Evolutionary conservation across 2,888 invertebrate genomes (phyloP).

Genomic region (Hirudinaria manillensis): DNA sequence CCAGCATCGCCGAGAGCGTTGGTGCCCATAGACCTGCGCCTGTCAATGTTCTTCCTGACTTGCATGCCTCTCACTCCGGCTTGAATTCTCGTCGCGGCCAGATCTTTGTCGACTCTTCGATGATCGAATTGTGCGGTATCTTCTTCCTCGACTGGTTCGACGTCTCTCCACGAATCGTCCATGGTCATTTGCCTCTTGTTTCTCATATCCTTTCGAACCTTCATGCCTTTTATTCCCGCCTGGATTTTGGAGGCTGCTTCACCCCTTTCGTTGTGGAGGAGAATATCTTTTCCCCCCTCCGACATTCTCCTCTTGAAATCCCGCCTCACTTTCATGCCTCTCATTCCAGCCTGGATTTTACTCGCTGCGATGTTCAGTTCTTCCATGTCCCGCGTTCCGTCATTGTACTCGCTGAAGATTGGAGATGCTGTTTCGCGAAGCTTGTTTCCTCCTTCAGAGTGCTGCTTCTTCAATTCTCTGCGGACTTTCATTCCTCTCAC

Average conservation of each 20-base stretch:
- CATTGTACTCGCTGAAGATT: background rate
- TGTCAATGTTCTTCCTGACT: conserved; percentile 45
- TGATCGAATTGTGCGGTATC: conserved; percentile 7
- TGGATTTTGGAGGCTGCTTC: conserved; percentile 49
- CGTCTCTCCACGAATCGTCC: background rate
- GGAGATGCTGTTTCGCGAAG: background rate
- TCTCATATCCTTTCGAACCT: conserved; percentile 41
- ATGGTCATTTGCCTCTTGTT: background rate
- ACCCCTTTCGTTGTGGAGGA: conserved; percentile 43
- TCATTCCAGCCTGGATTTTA: conserved; percentile 44
- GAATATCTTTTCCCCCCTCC: conserved; percentile 10
- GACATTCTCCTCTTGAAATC: conserved; percentile 41
- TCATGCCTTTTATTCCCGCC: conserved; percentile 46
- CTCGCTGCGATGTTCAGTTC: conserved; percentile 11
- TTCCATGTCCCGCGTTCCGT: conserved; percentile 10
- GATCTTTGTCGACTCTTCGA: conserved; percentile 37
- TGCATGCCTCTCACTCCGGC: conserved; percentile 50
- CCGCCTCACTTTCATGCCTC: conserved; percentile 38
- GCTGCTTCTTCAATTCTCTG: conserved; percentile 9
- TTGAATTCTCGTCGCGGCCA: conserved; percentile 51
- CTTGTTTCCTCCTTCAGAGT: background rate
- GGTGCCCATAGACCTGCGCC: conserved; percentile 41
- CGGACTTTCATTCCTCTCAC: conserved; percentile 39
- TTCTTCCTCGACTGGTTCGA: conserved; percentile 4
- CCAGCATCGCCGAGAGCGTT: background rate